Evolutionary conservation across 2,888 invertebrate genomes (phyloP).

Genomic region (Drosophila ustulata): DNA sequence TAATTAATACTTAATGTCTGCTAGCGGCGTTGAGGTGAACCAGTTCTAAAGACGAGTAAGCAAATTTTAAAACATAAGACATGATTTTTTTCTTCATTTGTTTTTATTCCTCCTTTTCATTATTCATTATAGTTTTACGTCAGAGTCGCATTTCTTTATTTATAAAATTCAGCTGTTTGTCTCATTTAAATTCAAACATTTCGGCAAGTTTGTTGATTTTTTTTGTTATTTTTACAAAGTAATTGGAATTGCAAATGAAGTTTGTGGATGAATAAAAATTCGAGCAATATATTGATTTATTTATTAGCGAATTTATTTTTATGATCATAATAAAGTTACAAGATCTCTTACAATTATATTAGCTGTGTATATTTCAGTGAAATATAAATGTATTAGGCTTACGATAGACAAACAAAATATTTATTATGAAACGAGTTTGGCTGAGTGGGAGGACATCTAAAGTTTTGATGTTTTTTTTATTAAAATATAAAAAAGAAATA

Average conservation of each 20-base stretch:
- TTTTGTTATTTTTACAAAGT: conserved; percentile 20
- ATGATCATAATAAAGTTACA: background rate
- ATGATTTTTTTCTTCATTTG: conserved; percentile 11
- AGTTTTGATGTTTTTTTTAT: background rate
- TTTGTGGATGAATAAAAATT: background rate
- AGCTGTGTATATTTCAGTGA: background rate
- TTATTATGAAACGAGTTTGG: background rate
- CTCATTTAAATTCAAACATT: conserved; percentile 33
- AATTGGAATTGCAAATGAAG: conserved; percentile 32
- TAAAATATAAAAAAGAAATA: conserved; percentile 9
- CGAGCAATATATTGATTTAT: background rate
- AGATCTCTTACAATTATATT: background rate
- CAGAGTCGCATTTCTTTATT: conserved; percentile 33
- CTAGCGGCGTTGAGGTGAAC: conserved; percentile 47
- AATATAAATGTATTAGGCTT: background rate
- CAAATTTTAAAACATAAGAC: conserved; percentile 15
- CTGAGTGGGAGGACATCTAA: background rate
- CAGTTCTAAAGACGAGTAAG: conserved; percentile 51
- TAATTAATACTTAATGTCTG: conserved; percentile 41
- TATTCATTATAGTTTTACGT: conserved; percentile 9
- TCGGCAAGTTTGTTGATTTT: background rate
- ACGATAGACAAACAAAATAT: background rate
- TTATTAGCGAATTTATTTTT: background rate
- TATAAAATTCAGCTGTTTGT: conserved; percentile 18
- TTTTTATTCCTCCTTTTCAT: conserved; percentile 3